phyloP scores from a whole-genome alignment of 1,140 invertebrate genomes.

The Pectinophora gossypiella region DNA sequence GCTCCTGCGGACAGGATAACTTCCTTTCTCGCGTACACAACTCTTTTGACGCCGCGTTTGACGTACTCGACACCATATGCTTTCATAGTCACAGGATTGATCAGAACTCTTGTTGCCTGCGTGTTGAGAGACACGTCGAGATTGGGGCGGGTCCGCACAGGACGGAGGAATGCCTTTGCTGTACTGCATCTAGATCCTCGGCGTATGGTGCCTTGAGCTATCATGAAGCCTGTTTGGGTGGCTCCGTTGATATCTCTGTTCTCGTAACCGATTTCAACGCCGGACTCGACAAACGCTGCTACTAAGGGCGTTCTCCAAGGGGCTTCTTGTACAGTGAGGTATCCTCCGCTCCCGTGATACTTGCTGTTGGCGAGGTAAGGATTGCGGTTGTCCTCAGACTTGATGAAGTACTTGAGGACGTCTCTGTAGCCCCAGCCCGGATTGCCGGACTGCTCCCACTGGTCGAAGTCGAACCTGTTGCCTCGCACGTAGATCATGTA shows the following conservation, averaged over 20 bases:
- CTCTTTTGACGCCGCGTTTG: slow-evolving; percentile 79
- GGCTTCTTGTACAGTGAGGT: slow-evolving; percentile 88
- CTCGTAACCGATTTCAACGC: slow-evolving; percentile 90
- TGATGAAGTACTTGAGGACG: slow-evolving; percentile 91
- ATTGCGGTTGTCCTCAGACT: slow-evolving; percentile 92
- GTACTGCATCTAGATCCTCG: slow-evolving; percentile 91
- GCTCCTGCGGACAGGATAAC: slow-evolving; percentile 87
- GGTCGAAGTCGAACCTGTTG: slow-evolving; percentile 89
- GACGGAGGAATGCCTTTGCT: slow-evolving; percentile 91
- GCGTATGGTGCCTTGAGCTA: slow-evolving; percentile 92
- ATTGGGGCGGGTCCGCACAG: slow-evolving; percentile 85
- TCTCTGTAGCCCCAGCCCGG: slow-evolving; percentile 93
- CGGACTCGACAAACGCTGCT: slow-evolving; percentile 89
- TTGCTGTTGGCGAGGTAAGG: slow-evolving; percentile 83
- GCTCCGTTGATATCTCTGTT: slow-evolving; percentile 92
- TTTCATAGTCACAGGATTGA: slow-evolving; percentile 83
- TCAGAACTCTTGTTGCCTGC: slow-evolving; percentile 83
- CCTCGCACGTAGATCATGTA: slow-evolving; percentile 97
- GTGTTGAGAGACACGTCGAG: slow-evolving; percentile 87
- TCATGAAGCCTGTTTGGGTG: slow-evolving; percentile 89
- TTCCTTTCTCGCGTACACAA: slow-evolving; percentile 83
- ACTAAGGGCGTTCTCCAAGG: slow-evolving; percentile 89
- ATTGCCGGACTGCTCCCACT: slow-evolving; percentile 92
- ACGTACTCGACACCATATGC: slow-evolving; percentile 86
- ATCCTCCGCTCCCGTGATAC: slow-evolving; percentile 86